Evolutionary conservation across 2,888 invertebrate species (phyloP), one percentile per base, ranked within the genome.

Genomic region (Physocephala rufipes): DNA sequence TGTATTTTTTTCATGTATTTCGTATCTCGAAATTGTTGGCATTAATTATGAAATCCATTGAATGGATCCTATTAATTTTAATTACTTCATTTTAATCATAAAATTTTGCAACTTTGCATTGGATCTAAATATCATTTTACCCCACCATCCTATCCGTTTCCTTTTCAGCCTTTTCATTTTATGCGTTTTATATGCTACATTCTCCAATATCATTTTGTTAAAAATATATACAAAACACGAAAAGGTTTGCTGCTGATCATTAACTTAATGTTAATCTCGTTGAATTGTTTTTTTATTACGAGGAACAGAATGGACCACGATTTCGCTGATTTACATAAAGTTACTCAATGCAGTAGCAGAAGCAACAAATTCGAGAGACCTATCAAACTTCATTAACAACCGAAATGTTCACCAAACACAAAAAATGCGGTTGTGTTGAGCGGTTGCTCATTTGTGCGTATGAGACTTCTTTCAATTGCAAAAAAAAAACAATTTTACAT

Each of bases 51-150:
- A 36, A 62, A 51, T 21, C 30, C 43, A 21, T 36, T 61, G 30
- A 61, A 62, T 58, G 62, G 62, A 62, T 68, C 62, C 68, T 62
- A 68, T 68, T 68, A 68, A 62, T 68, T 68, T 68, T 68, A 68
- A 68, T 68, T 68, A 62, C 62, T 51, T 24, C 30, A 49, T 68
- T 47, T 68, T 67, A 67, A 59, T 65, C 19, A 67, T 67, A 55
- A 67, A 67, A 53, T 67, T 53, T 67, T 67, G 43, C 43, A 67
- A 67, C 64, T 64, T 64, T 64, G 47, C 49, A 55, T 16, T 16
- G 55, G 55, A 5, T 36, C 51, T 51, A 16, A n/a, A 30, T 19
- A 5, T 26, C 19, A 1, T 24, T 30, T 55, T 30, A 3, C 16
- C 16, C 45, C 47, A 12, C 28, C n/a, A 43, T 43, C 3, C 45